Percentiles rank a stretch among this genome's conserved stretches.
Evolutionary conservation across 2,888 invertebrate genomes (phyloP).

Genomic region (Aphidoletes aphidimyza): DNA sequence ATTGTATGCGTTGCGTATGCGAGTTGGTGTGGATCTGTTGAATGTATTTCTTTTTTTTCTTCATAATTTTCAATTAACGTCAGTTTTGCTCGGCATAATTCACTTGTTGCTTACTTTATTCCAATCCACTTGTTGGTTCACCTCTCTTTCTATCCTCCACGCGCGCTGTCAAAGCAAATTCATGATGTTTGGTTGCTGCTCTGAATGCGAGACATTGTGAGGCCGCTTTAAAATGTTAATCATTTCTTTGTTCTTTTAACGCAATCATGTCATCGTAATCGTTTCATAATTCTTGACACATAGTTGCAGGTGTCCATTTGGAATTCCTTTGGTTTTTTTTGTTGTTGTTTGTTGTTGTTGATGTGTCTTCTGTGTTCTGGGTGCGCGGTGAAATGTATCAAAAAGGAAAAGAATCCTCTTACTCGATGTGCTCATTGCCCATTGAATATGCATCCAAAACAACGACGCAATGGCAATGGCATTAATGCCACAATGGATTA

Average conservation of each 20-base stretch:
- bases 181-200: not conserved
- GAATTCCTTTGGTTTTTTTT: not conserved
- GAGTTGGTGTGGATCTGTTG: too few relatives aligned
- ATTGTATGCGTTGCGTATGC: not conserved
- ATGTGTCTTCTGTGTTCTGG: not conserved
- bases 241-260: constrained; percentile 39
- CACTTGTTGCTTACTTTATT: constrained; percentile 7
- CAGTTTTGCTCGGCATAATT: constrained; percentile 17
- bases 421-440: not conserved
- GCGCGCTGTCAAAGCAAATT: too few relatives aligned
- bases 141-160: too few relatives aligned
- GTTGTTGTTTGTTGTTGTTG: not conserved
- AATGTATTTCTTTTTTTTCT: not conserved
- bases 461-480: too few relatives aligned
- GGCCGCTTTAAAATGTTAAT: constrained; percentile 21
- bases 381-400: not conserved
- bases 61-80: constrained; percentile 43
- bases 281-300: constrained; percentile 51
- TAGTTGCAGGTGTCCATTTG: constrained; percentile 35
- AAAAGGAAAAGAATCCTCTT: not conserved
- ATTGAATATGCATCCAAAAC: constrained; percentile 1
- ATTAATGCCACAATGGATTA: not conserved
- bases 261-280: constrained; percentile 51
- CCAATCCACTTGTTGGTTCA: too few relatives aligned
- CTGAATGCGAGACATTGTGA: not conserved